Evolutionary conservation across 1,140 invertebrate genomes (phyloP).

Genomic region (Magallana ariakensis): DNA sequence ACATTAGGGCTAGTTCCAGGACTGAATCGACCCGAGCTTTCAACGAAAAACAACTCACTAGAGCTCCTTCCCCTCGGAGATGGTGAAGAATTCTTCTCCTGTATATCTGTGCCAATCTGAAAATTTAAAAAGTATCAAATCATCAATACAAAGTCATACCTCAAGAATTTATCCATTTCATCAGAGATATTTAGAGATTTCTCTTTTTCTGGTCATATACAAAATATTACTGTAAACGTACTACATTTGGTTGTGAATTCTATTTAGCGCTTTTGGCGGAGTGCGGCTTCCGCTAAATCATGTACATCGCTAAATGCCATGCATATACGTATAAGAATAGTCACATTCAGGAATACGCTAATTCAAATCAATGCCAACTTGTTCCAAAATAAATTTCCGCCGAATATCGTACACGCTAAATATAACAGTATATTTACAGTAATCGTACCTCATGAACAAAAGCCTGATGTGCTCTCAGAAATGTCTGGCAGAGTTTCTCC

Average conservation of each 20-base stretch:
- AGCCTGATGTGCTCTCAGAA: slow-evolving; percentile 54
- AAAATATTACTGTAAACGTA: too few species aligned
- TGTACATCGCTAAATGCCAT: too few species aligned
- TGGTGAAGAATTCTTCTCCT: slow-evolving; percentile 18
- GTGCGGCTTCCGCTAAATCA: too few species aligned
- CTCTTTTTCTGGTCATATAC: background rate
- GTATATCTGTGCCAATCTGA: slow-evolving; percentile 33
- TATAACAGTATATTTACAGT: too few species aligned
- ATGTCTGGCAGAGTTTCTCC: slow-evolving; percentile 55
- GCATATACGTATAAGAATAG: too few species aligned
- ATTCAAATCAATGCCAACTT: too few species aligned
- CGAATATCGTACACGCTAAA: too few species aligned
- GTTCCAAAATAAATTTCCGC: too few species aligned
- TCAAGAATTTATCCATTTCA: background rate
- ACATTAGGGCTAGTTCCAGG: slow-evolving; percentile 55
- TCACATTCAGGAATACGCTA: too few species aligned
- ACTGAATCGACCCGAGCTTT: slow-evolving; percentile 54
- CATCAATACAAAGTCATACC: too few species aligned
- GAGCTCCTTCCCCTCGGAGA: slow-evolving; percentile 29
- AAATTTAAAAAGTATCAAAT: background rate
- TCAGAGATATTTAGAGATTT: background rate
- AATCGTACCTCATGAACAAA: slow-evolving; percentile 53
- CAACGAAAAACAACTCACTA: slow-evolving; percentile 40
- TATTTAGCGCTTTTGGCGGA: too few species aligned
- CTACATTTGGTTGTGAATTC: too few species aligned